Evolutionary conservation across 2,113 vertebrate species (phyloP).

Genomic region (Chroicocephalus ridibundus): DNA sequence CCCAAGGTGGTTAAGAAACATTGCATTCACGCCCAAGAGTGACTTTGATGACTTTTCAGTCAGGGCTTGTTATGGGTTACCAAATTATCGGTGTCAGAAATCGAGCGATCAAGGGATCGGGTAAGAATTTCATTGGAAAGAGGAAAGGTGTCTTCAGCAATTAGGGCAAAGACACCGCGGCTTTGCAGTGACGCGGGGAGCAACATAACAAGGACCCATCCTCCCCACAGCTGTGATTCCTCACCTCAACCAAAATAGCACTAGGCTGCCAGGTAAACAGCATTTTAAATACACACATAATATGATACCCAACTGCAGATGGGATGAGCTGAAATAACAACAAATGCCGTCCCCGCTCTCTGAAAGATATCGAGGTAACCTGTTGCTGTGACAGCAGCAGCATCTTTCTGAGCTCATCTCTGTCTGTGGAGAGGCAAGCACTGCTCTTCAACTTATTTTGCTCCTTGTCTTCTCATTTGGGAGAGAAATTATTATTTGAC

Average conservation of each 20-base stretch:
- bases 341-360: neutral
- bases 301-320: neutral
- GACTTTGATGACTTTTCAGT: constrained; percentile 15
- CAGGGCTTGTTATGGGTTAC: neutral
- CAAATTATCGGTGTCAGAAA: neutral
- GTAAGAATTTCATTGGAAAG: constrained; percentile 15
- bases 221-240: neutral
- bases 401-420: neutral
- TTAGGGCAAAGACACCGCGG: neutral
- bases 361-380: neutral
- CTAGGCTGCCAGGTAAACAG: neutral
- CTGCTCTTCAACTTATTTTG: neutral
- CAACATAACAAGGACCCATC: neutral
- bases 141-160: constrained; percentile 2
- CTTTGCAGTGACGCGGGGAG: neutral
- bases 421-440: neutral
- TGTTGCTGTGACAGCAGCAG: neutral
- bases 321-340: neutral
- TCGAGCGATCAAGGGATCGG: neutral
- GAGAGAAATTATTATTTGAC: neutral
- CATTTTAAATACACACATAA: neutral
- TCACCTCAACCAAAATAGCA: neutral
- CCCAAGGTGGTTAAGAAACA: constrained; percentile 9
- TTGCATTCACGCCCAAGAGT: neutral
- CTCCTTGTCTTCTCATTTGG: neutral